phyloP scores from a whole-genome alignment of 2,113 vertebrate species.

The Oreochromis niloticus region DNA sequence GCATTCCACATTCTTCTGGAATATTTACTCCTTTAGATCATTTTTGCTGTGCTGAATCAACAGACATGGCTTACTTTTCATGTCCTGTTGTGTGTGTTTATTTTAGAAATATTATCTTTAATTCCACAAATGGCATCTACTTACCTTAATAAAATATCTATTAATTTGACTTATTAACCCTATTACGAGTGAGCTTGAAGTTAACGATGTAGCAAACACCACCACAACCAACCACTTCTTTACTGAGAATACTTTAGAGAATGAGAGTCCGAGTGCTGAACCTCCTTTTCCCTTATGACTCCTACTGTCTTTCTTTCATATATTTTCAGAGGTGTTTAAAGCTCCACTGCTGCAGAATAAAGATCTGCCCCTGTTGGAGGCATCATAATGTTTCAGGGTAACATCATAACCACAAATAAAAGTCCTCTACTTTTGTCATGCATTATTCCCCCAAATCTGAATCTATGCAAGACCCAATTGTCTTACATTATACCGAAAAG shows the following conservation, averaged over 20 bases:
- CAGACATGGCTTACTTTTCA: background rate
- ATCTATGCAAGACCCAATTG: background rate
- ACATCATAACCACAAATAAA: background rate
- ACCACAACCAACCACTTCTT: background rate
- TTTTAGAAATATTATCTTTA: background rate
- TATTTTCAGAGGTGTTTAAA: background rate
- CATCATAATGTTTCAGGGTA: background rate
- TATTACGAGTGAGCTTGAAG: background rate
- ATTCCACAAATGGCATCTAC: background rate
- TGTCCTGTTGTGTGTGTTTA: background rate
- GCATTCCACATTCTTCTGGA: background rate
- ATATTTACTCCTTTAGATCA: background rate
- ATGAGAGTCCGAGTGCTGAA: background rate
- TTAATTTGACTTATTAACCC: background rate
- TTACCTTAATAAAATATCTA: background rate
- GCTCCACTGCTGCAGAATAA: background rate
- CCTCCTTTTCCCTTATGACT: background rate
- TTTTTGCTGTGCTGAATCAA: background rate
- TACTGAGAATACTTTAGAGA: accelerated
- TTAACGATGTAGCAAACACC: background rate
- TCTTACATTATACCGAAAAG: background rate
- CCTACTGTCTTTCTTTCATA: background rate
- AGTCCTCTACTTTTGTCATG: background rate
- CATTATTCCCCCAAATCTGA: background rate
- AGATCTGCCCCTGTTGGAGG: background rate